phyloP scores from a whole-genome alignment of 1,140 invertebrate species.

The Hylaeus volcanicus region DNA sequence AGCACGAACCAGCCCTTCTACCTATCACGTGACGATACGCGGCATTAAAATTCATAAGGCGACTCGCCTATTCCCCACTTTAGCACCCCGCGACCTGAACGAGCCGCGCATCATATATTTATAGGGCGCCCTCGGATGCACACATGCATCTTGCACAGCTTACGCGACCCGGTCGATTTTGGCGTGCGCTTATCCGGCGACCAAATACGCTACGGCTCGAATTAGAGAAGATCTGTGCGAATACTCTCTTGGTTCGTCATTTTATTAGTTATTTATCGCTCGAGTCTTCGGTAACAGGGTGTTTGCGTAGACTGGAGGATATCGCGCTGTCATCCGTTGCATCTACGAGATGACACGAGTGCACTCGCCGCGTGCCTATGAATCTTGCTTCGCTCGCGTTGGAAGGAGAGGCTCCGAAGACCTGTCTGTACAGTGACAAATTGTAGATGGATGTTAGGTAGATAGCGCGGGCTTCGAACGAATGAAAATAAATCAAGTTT shows the following conservation, averaged over 20 bases:
- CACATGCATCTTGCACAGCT: conserved; percentile 37
- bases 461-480: neutral
- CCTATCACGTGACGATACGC: conserved; percentile 71
- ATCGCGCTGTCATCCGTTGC: conserved; percentile 1
- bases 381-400: conserved; percentile 30
- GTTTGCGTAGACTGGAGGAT: conserved; percentile 21
- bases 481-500: conserved; percentile 29
- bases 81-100: conserved; percentile 55
- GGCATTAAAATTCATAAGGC: conserved; percentile 78
- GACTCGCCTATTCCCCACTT: conserved; percentile 69
- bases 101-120: conserved; percentile 71
- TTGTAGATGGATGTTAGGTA: neutral
- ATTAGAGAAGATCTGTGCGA: no score
- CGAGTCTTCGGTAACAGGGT: neutral
- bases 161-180: conserved; percentile 22
- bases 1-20: conserved; percentile 64
- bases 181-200: conserved; percentile 10
- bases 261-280: conserved; percentile 21
- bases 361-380: conserved; percentile 17
- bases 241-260: neutral
- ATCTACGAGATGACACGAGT: conserved; percentile 32
- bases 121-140: conserved; percentile 51
- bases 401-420: neutral
- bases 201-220: neutral
- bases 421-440: conserved; percentile 36